Evolutionary conservation across 2,797 vertebrate species (phyloP).

Genomic region (Eulemur mongoz): DNA sequence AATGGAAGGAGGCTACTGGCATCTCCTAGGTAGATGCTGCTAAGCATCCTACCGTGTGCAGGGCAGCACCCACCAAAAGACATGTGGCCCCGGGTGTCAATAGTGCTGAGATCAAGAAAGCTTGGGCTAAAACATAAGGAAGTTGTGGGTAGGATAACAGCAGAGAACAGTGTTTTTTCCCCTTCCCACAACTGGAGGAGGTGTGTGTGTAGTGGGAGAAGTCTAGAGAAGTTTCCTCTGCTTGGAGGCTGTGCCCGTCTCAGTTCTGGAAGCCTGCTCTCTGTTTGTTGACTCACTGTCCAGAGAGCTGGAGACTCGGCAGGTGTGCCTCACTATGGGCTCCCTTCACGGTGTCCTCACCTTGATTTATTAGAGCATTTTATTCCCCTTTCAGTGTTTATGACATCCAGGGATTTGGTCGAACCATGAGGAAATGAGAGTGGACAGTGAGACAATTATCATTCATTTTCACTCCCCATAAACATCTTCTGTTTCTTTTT

Average conservation of each 20-base stretch:
- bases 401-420: slow-evolving; percentile 1
- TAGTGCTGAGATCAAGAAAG: background rate
- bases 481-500: slow-evolving; percentile 63
- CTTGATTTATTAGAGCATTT: slow-evolving; percentile 25
- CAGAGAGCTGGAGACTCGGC: background rate
- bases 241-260: accelerated
- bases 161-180: background rate
- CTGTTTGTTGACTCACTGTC: background rate
- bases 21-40: background rate
- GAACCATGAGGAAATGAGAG: slow-evolving; percentile 59
- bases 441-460: slow-evolving; percentile 66
- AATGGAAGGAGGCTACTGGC: background rate
- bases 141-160: background rate
- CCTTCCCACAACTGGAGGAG: background rate
- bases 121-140: accelerated
- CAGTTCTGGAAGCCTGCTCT: background rate
- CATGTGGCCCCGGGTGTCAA: too few species aligned
- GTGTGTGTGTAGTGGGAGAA: accelerated
- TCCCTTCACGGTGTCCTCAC: background rate
- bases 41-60: accelerated
- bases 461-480: slow-evolving; percentile 74
- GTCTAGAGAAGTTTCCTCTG: background rate
- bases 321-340: background rate
- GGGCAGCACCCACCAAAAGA: accelerated
- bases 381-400: slow-evolving; percentile 46